Conservation (phyloP, 1,140 invertebrate genomes). For the Gryllus bimaculatus region DNA sequence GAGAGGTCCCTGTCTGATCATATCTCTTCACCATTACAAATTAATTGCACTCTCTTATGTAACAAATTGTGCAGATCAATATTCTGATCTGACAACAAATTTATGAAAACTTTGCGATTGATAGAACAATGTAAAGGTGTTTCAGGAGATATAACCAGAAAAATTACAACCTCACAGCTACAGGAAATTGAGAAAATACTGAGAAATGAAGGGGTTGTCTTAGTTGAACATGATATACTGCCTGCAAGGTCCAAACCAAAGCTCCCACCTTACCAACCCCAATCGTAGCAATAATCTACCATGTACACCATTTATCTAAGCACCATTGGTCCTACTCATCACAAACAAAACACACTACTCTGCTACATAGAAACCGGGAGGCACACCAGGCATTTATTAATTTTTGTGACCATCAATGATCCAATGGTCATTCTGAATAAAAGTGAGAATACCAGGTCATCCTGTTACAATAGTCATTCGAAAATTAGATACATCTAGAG, state of each 20-base stretch:
- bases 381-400: neutral
- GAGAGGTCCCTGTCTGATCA: neutral
- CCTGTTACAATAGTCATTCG: neutral
- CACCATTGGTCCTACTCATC: constrained; percentile 3
- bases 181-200: neutral
- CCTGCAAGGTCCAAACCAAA: neutral
- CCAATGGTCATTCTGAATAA: neutral
- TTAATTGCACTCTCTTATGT: too few species aligned
- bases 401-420: neutral
- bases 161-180: neutral
- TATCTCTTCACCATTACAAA: too few species aligned
- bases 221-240: neutral
- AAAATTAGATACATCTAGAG: neutral
- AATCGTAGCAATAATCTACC: neutral
- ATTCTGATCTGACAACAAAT: too few species aligned
- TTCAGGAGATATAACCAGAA: neutral
- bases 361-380: neutral
- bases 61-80: too few species aligned
- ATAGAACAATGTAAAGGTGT: neutral
- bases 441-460: neutral
- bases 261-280: neutral
- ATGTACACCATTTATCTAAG: neutral
- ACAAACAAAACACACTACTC: neutral
- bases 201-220: neutral
- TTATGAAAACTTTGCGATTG: too few species aligned